phyloP scores from a whole-genome alignment of 2,888 invertebrate genomes.

The Acheta domesticus region DNA sequence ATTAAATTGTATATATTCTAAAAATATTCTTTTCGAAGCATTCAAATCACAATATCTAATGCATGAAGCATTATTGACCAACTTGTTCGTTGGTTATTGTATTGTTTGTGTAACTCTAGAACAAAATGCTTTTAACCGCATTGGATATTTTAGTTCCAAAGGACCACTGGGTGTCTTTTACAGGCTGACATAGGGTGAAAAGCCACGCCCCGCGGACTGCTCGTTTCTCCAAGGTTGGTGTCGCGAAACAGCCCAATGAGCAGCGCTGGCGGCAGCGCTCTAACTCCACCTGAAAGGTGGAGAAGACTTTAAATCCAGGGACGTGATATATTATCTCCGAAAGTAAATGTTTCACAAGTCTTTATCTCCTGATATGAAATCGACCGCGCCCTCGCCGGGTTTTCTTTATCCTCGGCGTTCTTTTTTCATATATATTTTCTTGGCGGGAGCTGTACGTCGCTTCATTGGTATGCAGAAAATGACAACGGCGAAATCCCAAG shows the following conservation, averaged over 20 bases:
- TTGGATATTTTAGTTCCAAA: too few relatives aligned
- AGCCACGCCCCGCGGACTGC: too few relatives aligned
- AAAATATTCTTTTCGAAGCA: too few relatives aligned
- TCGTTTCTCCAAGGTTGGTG: not conserved
- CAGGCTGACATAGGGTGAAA: too few relatives aligned
- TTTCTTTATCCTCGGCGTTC: not conserved
- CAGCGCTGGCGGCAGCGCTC: not conserved
- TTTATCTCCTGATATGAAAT: slow-evolving; percentile 18
- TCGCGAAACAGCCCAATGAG: not conserved
- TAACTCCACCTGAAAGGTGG: slow-evolving; percentile 6
- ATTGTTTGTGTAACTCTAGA: too few relatives aligned
- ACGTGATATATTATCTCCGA: slow-evolving; percentile 18
- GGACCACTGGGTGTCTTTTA: too few relatives aligned
- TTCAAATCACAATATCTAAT: too few relatives aligned
- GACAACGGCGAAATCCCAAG: slow-evolving; percentile 18
- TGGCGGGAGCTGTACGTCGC: not conserved
- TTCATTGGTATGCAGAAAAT: slow-evolving; percentile 18
- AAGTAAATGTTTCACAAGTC: slow-evolving; percentile 18
- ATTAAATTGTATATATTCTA: too few relatives aligned
- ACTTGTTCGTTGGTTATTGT: too few relatives aligned
- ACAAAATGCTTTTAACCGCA: too few relatives aligned
- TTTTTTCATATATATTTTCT: slow-evolving; percentile 18
- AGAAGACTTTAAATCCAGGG: slow-evolving; percentile 2
- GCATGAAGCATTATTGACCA: too few relatives aligned
- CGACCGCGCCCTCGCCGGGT: slow-evolving; percentile 4